These are phyloP conservation scores for Zeuzera pyrina DNA, from an alignment of 2,888 invertebrate genomes.

Conservation along the genomic window DNA sequence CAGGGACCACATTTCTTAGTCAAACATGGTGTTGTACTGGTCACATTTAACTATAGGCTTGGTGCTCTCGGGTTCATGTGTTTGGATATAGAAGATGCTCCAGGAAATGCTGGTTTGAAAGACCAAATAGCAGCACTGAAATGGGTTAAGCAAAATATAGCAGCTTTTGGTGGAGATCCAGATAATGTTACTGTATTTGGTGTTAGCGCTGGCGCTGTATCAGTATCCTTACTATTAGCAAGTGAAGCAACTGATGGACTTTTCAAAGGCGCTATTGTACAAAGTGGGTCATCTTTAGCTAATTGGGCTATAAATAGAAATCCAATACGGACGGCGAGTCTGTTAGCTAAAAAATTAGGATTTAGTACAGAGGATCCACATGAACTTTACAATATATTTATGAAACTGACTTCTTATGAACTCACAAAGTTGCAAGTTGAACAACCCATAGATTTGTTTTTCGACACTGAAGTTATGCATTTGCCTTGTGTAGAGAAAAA, in stretches of 20 bases:
- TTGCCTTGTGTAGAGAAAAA: conserved; percentile 51
- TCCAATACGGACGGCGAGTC: conserved; percentile 43
- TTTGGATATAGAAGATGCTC: conserved; percentile 52
- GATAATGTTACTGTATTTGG: conserved; percentile 60
- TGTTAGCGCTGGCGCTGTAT: conserved; percentile 56
- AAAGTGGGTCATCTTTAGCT: conserved; percentile 49
- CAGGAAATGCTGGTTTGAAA: conserved; percentile 58
- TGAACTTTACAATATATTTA: conserved; percentile 46
- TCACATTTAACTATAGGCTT: conserved; percentile 59
- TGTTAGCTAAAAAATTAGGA: conserved; percentile 45
- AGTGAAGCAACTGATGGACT: conserved; percentile 43
- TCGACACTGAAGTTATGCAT: conserved; percentile 48
- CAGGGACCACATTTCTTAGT: conserved; percentile 53
- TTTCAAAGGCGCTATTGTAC: conserved; percentile 49
- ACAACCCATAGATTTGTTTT: conserved; percentile 42
- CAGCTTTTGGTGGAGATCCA: conserved; percentile 55
- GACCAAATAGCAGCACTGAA: conserved; percentile 58
- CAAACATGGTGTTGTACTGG: conserved; percentile 46
- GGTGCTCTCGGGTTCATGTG: conserved; percentile 54
- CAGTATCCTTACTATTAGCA: conserved; percentile 38
- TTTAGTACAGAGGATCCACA: conserved; percentile 39
- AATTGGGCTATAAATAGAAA: conserved; percentile 54
- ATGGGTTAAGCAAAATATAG: conserved; percentile 59
- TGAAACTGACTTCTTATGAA: conserved; percentile 30
- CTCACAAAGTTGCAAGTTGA: conserved; percentile 30